These are phyloP conservation scores for Gastrophysa polygoni DNA, from an alignment of 2,888 invertebrate genomes.

Conservation along the genomic window DNA sequence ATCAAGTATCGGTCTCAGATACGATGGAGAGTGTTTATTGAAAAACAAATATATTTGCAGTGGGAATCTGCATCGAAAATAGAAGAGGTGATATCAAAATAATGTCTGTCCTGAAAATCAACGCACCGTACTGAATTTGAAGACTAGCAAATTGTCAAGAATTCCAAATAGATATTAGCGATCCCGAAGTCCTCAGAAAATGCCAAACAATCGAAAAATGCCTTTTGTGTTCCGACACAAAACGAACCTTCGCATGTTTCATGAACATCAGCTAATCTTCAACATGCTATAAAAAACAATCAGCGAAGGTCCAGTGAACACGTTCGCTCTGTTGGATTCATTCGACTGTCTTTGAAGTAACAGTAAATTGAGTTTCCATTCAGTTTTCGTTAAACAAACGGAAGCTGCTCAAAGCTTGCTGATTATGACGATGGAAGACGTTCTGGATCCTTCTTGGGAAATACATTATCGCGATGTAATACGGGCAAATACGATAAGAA, in stretches of 20 bases:
- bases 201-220: not conserved
- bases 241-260: not conserved
- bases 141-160: no score
- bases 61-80: no score
- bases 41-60: no score
- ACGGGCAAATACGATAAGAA: no score
- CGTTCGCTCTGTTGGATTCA: not conserved
- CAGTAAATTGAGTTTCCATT: not conserved
- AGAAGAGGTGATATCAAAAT: no score
- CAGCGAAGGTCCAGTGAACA: not conserved
- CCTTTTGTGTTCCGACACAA: not conserved
- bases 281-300: not conserved
- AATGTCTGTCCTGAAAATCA: no score
- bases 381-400: not conserved
- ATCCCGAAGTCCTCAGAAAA: not conserved
- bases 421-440: not conserved
- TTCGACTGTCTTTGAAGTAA: not conserved
- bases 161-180: no score
- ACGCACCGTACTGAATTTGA: no score
- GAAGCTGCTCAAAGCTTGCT: not conserved
- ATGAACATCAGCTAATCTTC: not conserved
- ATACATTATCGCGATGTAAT: no score
- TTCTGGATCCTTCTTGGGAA: no score
- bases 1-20: no score
- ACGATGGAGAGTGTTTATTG: no score